Evolutionary conservation across 2,888 invertebrate species (phyloP), one percentile per base, ranked within the genome.

Genomic region (Limulus polyphemus): DNA sequence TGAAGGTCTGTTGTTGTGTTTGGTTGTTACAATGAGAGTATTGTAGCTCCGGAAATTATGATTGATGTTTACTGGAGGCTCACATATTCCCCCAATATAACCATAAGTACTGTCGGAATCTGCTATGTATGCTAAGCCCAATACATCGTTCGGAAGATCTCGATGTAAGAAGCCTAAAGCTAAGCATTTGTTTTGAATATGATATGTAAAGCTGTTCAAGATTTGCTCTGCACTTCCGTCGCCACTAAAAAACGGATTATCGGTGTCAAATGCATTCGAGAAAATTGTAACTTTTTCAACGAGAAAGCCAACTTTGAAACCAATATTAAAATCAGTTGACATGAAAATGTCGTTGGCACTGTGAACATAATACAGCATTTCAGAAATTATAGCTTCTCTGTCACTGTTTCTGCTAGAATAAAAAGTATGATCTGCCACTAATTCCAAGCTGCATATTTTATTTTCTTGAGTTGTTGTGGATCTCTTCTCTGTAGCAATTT

Each of bases 401-500:
- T 61, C 51, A 7, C 56, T 57, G 11, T 58, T 56, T 32, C 70
- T 64, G 14, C 67, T 55, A 49, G 69, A 50, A 59, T 65, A 74
- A 63, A 74, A 74, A 4, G 69, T 69, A 56, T 74, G 71, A 61
- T 75, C 74, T 0, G 72, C 71, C n/a, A 72, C 71, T 47, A 75
- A 58, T 64, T 73, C 72, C 4, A 75, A 56, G 12, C 49, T 50
- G 47, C 70, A 70, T 2, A 60, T 56, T 17, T 49, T 16, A 49
- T 49, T 48, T 14, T 51, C 47, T 32, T 52, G 47, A 16, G 52
- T 56, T 16, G 58, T 58, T n/a, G 32, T 32, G 32, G 32, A 32
- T 32, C 32, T 32, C 32, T 32, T 7, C 7, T 32, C 32, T 32
- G 32, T 32, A 32, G 32, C 3, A 32, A 32, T 7, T 32, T 32